These are phyloP conservation scores for Pongo pygmaeus DNA, from an alignment of 2,113 vertebrate genomes.

Conservation along the genomic window DNA sequence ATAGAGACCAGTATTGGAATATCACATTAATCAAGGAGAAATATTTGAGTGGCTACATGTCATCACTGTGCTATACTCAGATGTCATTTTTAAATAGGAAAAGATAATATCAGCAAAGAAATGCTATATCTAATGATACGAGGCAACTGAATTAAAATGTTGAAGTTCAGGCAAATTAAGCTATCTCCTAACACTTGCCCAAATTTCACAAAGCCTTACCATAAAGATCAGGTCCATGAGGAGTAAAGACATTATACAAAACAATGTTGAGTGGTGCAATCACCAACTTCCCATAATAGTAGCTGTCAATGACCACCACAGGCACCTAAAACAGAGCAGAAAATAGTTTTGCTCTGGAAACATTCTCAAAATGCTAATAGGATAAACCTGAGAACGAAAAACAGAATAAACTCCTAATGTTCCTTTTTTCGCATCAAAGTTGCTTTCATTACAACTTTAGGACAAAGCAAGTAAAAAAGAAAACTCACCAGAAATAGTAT, in stretches of 20 bases:
- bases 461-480: constrained; percentile 41
- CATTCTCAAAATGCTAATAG: not conserved
- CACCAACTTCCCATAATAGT: constrained; percentile 96
- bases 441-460: not conserved
- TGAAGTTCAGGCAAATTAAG: not conserved
- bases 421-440: constrained; percentile 32
- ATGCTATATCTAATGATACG: constrained; percentile 1
- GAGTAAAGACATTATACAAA: constrained; percentile 96
- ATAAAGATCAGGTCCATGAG: constrained; percentile 97
- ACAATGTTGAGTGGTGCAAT: constrained; percentile 96
- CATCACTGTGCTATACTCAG: not conserved
- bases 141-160: not conserved
- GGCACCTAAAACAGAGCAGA: constrained; percentile 87
- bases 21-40: not conserved
- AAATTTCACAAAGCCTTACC: constrained; percentile 83
- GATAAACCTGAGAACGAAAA: constrained; percentile 3
- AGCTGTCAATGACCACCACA: constrained; percentile 93
- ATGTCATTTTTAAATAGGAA: not conserved
- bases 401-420: not conserved
- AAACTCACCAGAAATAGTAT: constrained; percentile 93
- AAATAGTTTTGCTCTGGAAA: constrained; percentile 33
- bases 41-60: not conserved
- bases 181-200: not conserved
- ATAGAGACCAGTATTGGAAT: not conserved
- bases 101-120: not conserved